Percentiles rank a stretch among this genome's conserved stretches.
Conservation (phyloP, 1,140 invertebrate genomes). For the Notospermus geniculatus region DNA sequence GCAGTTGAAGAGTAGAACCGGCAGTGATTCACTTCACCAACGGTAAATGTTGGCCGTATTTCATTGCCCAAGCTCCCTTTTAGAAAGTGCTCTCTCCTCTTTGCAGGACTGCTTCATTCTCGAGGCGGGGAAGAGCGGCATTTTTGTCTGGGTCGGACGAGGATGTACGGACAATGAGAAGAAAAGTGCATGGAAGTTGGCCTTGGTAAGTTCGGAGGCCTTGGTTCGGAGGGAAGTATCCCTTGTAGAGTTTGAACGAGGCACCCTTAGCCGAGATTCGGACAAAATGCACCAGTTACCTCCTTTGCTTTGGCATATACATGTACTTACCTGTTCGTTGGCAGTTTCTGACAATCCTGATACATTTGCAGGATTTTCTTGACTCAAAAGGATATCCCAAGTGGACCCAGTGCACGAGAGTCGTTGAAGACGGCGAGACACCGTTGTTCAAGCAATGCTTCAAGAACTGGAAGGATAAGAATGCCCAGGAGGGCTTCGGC, state of each 20-base stretch:
- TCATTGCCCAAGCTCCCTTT: too few relatives aligned
- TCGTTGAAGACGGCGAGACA: conserved; percentile 45
- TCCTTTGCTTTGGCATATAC: too few relatives aligned
- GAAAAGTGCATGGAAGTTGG: conserved; percentile 72
- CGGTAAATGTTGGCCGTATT: too few relatives aligned
- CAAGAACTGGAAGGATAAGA: conserved; percentile 34
- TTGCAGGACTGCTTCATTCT: conserved; percentile 78
- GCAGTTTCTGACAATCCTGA: too few relatives aligned
- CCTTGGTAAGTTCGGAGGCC: conserved; percentile 54
- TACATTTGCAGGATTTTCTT: conserved; percentile 62
- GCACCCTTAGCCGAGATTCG: too few relatives aligned
- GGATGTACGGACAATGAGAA: conserved; percentile 75
- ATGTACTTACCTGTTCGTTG: too few relatives aligned
- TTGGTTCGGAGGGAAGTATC: too few relatives aligned
- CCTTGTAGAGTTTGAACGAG: too few relatives aligned
- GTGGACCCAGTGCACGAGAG: conserved; percentile 68
- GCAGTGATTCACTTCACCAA: too few relatives aligned
- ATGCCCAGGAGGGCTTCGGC: conserved; percentile 47
- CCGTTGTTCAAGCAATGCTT: conserved; percentile 49
- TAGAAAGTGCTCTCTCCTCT: conserved; percentile 32
- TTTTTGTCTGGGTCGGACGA: conserved; percentile 85
- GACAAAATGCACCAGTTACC: too few relatives aligned
- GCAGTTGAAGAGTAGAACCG: too few relatives aligned
- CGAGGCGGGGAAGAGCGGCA: conserved; percentile 75
- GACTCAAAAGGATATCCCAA: conserved; percentile 71